Percentiles rank a stretch among this genome's conserved stretches.
Conservation (phyloP, 2,797 vertebrate genomes). For the Hoplostethus mediterraneus region DNA sequence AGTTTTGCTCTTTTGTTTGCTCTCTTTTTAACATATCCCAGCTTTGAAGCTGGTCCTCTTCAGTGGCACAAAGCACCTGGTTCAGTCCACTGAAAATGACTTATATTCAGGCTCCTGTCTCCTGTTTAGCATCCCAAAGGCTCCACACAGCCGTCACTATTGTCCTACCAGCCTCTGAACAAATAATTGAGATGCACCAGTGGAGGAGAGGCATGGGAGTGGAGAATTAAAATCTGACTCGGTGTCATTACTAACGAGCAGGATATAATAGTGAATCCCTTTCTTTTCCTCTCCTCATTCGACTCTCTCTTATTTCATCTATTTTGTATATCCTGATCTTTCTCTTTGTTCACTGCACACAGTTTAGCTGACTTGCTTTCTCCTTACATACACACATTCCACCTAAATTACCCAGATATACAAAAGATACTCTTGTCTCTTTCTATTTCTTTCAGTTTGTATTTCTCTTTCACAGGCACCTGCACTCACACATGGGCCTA, state of each 20-base stretch:
- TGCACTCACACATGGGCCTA: neutral
- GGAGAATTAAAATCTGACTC: conserved; percentile 65
- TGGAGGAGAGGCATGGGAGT: conserved; percentile 85
- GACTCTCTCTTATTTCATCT: neutral
- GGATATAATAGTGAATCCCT: conserved; percentile 28
- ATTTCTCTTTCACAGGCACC: neutral
- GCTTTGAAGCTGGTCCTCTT: conserved; percentile 96
- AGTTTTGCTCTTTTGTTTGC: conserved; percentile 84
- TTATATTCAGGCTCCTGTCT: conserved; percentile 85
- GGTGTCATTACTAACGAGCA: conserved; percentile 53
- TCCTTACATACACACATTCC: no score
- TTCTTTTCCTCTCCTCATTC: conserved; percentile 22
- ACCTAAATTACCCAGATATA: no score
- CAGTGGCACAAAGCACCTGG: conserved; percentile 84
- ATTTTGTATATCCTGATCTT: neutral
- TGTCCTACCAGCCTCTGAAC: conserved; percentile 89
- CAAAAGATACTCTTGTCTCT: no score
- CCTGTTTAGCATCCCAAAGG: conserved; percentile 96
- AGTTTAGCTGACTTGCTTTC: neutral
- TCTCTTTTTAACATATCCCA: conserved; percentile 88
- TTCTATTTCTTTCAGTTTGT: no score
- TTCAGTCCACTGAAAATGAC: conserved; percentile 78
- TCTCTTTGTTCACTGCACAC: conserved; percentile 1
- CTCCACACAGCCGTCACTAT: conserved; percentile 69
- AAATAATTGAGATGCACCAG: conserved; percentile 94